Conservation (phyloP, 1,140 invertebrate genomes). For the Meloidogyne chitwoodi region DNA sequence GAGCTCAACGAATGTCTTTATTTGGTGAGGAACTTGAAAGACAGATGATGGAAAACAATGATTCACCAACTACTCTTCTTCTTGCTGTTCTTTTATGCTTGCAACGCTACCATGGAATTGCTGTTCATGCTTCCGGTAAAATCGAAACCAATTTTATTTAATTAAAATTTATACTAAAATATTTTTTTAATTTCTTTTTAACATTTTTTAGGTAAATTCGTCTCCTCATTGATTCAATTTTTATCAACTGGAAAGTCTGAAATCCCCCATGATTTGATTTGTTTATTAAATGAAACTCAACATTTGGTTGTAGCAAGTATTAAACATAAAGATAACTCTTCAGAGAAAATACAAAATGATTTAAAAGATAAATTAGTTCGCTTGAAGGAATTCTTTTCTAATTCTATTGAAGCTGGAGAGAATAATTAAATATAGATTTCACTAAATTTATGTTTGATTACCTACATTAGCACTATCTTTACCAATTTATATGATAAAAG, state of each 20-base stretch:
- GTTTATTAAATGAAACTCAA: conserved; percentile 20
- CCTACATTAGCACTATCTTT: no score
- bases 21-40: conserved; percentile 1
- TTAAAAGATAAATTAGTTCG: neutral
- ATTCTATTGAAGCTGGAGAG: neutral
- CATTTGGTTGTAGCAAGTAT: conserved; percentile 21
- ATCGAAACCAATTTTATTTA: neutral
- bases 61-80: conserved; percentile 9
- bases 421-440: neutral
- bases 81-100: conserved; percentile 13
- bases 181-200: neutral
- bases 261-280: neutral
- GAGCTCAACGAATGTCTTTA: neutral
- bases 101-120: neutral
- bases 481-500: no score
- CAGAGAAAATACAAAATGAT: neutral
- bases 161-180: neutral
- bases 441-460: no score
- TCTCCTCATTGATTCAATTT: conserved; percentile 15
- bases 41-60: neutral
- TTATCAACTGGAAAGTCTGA: neutral
- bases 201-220: conserved; percentile 18
- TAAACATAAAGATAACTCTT: neutral
- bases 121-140: conserved; percentile 25
- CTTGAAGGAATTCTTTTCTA: neutral